phyloP scores from a whole-genome alignment of 2,888 invertebrate species.

The Ormyrus thymus region DNA sequence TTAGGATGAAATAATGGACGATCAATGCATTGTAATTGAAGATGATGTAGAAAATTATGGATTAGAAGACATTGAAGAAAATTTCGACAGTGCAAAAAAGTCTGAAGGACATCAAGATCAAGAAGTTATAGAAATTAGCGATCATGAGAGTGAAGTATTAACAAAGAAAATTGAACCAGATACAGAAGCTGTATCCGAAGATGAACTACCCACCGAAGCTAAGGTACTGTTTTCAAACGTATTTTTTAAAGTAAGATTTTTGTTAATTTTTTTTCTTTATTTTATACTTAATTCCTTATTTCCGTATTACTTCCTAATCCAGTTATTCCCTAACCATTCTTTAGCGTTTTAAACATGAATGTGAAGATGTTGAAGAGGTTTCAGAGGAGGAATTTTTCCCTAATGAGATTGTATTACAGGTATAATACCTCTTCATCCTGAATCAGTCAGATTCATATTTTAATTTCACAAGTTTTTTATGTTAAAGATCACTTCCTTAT shows the following conservation, averaged over 20 bases:
- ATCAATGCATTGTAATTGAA: constrained; percentile 52
- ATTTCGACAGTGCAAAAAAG: constrained; percentile 8
- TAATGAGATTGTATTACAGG: constrained; percentile 61
- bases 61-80: constrained; percentile 21
- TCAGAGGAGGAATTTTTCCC: constrained; percentile 65
- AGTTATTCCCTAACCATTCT: constrained; percentile 39
- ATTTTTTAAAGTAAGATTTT: constrained; percentile 2
- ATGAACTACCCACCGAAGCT: constrained; percentile 78
- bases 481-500: too few relatives aligned
- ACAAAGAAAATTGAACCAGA: constrained; percentile 81
- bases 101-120: constrained; percentile 53
- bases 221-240: constrained; percentile 64
- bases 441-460: too few relatives aligned
- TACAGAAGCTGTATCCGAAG: constrained; percentile 90
- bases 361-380: constrained; percentile 64
- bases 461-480: too few relatives aligned
- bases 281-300: constrained; percentile 10
- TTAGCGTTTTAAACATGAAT: constrained; percentile 47
- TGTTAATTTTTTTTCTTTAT: constrained; percentile 23
- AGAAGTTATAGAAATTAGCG: constrained; percentile 60
- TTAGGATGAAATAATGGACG: constrained; percentile 46
- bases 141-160: constrained; percentile 62
- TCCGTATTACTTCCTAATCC: constrained; percentile 39
- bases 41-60: constrained; percentile 51
- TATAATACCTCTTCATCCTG: constrained; percentile 52